A percentile compares a stretch with the other conserved stretches of the same genome.
Conservation (phyloP, 2,888 invertebrate genomes). For the Pseudanteris insignis region DNA sequence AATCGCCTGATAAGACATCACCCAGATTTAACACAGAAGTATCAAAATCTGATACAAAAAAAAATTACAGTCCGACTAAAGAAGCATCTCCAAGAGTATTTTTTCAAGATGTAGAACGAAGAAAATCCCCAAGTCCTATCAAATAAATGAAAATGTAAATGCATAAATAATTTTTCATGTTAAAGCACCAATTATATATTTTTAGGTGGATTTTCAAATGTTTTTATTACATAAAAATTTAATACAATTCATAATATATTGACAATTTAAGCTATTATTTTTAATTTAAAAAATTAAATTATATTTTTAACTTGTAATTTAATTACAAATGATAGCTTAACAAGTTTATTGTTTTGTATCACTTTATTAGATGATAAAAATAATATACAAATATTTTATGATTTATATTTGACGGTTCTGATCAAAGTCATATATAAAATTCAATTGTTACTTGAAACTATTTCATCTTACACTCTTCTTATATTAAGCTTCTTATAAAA, state of each 20-base stretch:
- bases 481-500: constrained; percentile 34
- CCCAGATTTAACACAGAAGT: too few relatives aligned
- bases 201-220: too few relatives aligned
- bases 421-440: constrained; percentile 18
- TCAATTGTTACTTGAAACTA: constrained; percentile 4
- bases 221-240: too few relatives aligned
- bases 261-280: too few relatives aligned
- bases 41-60: too few relatives aligned
- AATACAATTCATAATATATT: too few relatives aligned
- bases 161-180: not conserved
- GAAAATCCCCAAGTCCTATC: constrained; percentile 9
- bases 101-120: constrained; percentile 11
- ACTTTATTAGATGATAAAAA: constrained; percentile 22
- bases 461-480: constrained; percentile 26
- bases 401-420: constrained; percentile 17
- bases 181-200: not conserved
- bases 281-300: too few relatives aligned
- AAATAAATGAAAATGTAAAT: constrained; percentile 14
- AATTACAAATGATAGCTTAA: too few relatives aligned
- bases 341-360: constrained; percentile 3
- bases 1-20: too few relatives aligned
- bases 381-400: constrained; percentile 21
- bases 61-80: constrained; percentile 17
- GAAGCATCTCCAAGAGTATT: constrained; percentile 14
- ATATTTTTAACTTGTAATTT: too few relatives aligned